Evolutionary conservation across 2,888 invertebrate genomes (phyloP), one percentile per base, ranked within the genome.

Genomic region (Drosophila peninsularis): DNA sequence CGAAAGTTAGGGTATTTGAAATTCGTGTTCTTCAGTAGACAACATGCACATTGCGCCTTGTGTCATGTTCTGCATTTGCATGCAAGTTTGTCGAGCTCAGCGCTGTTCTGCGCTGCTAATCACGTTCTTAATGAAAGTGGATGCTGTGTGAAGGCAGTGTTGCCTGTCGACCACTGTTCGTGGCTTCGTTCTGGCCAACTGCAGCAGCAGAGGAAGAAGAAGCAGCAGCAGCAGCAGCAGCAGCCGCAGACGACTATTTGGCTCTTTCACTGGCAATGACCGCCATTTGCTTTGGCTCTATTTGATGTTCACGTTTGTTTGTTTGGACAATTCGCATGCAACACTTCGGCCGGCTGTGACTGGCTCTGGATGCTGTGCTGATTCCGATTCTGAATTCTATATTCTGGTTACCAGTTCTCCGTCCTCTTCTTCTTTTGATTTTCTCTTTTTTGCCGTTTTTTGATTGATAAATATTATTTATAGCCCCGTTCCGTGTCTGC

Each of bases 111-210:
- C 42, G 49, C 68, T 66, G 82, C 86, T 88, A 89, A 88, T 88
- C 88, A 89, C 88, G 90, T 87, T 89, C 84, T 74, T 83, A 87
- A 87, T 89, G 90, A 87, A 87, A 87, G 90, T 87, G 90, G 83
- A 73, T 80, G 77, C 69, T 50, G 50, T 49, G 49, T 36, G 34
- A 7, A 7, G 17, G 47, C 47, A 58, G 34, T 74, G 66, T 13
- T 42, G 63, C 66, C 65, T 63, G 67, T 27, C 36, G 69, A 62
- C 44, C 44, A 50, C 34, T 36, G 58, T 47, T 77, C 78, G 78
- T 67, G 64, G 69, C 41, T 75, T 61, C 50, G 75, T 68, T 76
- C 65, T 74, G 61, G 75, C 69, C 69, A 78, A 63, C n/a, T 45
- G 52, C 19, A 24, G 17, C 4, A 19, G 17, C 3, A n/a, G n/a